phyloP scores from a whole-genome alignment of 2,797 vertebrate species.

The Sparus aurata region DNA sequence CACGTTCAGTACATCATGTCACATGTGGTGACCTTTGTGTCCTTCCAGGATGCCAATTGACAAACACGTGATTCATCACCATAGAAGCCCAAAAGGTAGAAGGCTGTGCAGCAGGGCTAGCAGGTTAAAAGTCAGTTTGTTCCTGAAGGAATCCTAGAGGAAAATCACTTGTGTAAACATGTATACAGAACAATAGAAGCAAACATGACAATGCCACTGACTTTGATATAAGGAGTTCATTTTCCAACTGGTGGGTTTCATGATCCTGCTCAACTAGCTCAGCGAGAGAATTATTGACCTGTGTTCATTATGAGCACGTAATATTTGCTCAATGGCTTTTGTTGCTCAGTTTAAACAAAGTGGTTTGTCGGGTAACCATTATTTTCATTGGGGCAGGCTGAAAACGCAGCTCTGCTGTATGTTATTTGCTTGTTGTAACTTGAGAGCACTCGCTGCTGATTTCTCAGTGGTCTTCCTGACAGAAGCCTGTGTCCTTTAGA shows the following conservation, averaged over 20 bases:
- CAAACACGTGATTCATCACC: constrained; percentile 13
- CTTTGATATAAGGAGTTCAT: constrained; percentile 1
- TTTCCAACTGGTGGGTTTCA: neutral
- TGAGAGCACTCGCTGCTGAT: neutral
- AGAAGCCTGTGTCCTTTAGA: constrained; percentile 11
- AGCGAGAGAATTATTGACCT: neutral
- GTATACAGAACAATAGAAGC: neutral
- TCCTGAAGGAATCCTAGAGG: neutral
- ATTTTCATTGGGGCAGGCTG: neutral
- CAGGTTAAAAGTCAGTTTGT: neutral
- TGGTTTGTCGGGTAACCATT: neutral
- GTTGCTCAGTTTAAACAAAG: constrained; percentile 27
- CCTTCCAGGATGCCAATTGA: neutral
- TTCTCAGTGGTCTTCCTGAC: constrained; percentile 10
- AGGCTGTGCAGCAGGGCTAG: neutral
- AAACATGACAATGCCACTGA: neutral
- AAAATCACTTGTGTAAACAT: neutral
- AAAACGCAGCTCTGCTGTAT: neutral
- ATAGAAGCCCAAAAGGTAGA: neutral
- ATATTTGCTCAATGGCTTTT: constrained; percentile 53
- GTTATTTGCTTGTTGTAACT: constrained; percentile 20
- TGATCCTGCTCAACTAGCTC: constrained; percentile 55
- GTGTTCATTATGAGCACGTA: neutral
- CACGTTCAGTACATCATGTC: neutral
- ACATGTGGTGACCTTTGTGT: neutral